Percentiles rank a stretch among this genome's conserved stretches.
phyloP scores from a whole-genome alignment of 2,797 vertebrate species.

The Yasuhikotakia modesta region DNA sequence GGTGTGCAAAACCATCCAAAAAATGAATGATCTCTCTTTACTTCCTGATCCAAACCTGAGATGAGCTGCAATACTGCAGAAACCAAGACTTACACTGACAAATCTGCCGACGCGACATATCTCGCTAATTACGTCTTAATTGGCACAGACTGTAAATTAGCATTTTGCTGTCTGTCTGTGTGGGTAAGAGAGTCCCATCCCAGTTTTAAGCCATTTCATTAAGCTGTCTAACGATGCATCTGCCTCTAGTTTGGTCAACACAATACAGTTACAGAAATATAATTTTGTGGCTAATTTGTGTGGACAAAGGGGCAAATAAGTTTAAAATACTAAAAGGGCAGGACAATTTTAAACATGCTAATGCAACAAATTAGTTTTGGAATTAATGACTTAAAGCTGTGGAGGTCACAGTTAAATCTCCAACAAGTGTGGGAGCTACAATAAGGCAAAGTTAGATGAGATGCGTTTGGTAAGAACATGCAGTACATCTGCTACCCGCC shows the following conservation, averaged over 20 bases:
- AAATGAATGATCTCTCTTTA: slow-evolving; percentile 6
- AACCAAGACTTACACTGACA: background rate
- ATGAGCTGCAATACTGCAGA: background rate
- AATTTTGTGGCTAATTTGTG: slow-evolving; percentile 75
- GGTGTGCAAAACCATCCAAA: background rate
- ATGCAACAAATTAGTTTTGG: slow-evolving; percentile 79
- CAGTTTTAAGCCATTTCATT: slow-evolving; percentile 49
- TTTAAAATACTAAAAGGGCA: slow-evolving; percentile 66
- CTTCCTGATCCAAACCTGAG: slow-evolving; percentile 17
- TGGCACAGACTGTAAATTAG: slow-evolving; percentile 50
- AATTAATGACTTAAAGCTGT: slow-evolving; percentile 73
- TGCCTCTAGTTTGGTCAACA: slow-evolving; percentile 56
- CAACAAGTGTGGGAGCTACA: slow-evolving; percentile 31
- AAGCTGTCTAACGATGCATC: slow-evolving; percentile 51
- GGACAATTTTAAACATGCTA: slow-evolving; percentile 77
- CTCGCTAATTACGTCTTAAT: slow-evolving; percentile 53
- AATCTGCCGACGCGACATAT: slow-evolving; percentile 50
- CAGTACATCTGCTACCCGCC: background rate
- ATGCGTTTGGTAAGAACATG: background rate
- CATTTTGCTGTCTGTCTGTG: slow-evolving; percentile 27
- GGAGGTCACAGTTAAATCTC: slow-evolving; percentile 57
- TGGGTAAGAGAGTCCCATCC: slow-evolving; percentile 29
- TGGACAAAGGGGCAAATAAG: slow-evolving; percentile 70
- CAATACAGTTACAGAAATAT: slow-evolving; percentile 64
- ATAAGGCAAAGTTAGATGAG: slow-evolving; percentile 10